These are phyloP conservation scores for Petrocephalus zakoni DNA, from an alignment of 2,113 vertebrate genomes.

Conservation along the genomic window DNA sequence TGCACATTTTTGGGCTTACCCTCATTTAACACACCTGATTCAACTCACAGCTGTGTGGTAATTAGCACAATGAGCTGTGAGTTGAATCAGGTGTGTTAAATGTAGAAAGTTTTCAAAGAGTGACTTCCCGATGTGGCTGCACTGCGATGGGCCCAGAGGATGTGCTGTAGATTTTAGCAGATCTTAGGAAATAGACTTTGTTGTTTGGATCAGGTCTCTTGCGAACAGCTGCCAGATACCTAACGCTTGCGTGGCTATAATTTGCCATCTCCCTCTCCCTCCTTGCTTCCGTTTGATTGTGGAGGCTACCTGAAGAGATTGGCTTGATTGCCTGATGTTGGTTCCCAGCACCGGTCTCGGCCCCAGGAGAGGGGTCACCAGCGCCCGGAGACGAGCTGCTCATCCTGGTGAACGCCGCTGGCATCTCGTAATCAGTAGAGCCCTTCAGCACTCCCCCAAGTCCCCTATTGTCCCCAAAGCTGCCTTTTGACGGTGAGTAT, in stretches of 20 bases:
- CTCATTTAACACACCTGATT: too few relatives aligned
- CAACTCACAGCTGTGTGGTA: too few relatives aligned
- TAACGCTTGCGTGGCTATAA: neutral
- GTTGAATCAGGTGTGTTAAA: too few relatives aligned
- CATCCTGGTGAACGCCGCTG: neutral
- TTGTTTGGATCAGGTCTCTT: neutral
- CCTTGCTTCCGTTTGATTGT: neutral
- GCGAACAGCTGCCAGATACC: neutral
- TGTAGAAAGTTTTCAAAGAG: neutral
- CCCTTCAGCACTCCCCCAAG: neutral
- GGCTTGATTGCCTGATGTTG: neutral
- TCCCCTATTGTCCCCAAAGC: neutral
- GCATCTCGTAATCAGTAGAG: neutral
- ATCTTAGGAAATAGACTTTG: neutral
- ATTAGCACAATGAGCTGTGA: too few relatives aligned
- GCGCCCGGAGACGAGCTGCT: neutral
- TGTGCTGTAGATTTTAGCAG: neutral
- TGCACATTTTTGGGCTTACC: too few relatives aligned
- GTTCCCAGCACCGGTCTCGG: neutral
- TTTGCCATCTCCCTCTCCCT: neutral
- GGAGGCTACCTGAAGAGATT: neutral
- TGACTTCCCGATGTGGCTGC: neutral
- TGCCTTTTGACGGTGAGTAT: neutral
- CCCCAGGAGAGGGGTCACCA: slow-evolving; percentile 9
- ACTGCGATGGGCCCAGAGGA: neutral